Percentiles rank a stretch among this genome's conserved stretches.
Conservation (phyloP, 2,888 invertebrate genomes). For the Drosophila limbata region DNA sequence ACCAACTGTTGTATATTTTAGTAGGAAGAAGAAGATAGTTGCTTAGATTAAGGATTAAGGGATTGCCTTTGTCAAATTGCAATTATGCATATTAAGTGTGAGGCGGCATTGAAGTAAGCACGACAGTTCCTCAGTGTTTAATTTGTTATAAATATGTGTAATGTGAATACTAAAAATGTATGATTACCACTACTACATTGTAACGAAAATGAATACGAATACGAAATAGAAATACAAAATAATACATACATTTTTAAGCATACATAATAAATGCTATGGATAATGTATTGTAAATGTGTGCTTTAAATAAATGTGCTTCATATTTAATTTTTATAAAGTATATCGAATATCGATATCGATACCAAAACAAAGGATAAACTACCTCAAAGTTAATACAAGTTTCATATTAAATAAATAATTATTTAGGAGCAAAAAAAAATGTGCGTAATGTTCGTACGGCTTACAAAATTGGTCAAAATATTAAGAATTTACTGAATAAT, state of each 20-base stretch:
- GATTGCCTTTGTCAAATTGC: slow-evolving; percentile 62
- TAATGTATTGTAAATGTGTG: slow-evolving; percentile 80
- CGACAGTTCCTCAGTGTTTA: slow-evolving; percentile 82
- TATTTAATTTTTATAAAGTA: slow-evolving; percentile 54
- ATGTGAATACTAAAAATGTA: slow-evolving; percentile 46
- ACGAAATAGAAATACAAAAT: slow-evolving; percentile 20
- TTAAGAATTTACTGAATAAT: slow-evolving; percentile 28
- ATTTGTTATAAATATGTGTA: slow-evolving; percentile 54
- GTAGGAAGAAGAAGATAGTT: slow-evolving; percentile 31
- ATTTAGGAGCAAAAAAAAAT: slow-evolving; percentile 31
- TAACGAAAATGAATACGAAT: slow-evolving; percentile 35
- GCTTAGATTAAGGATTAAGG: slow-evolving; percentile 55
- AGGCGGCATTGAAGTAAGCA: slow-evolving; percentile 74
- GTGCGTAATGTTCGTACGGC: slow-evolving; percentile 16
- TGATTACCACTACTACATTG: slow-evolving; percentile 37
- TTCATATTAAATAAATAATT: slow-evolving; percentile 65
- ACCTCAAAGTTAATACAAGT: slow-evolving; percentile 73
- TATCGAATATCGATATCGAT: slow-evolving; percentile 19
- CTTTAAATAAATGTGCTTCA: slow-evolving; percentile 84
- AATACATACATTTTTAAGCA: slow-evolving; percentile 27
- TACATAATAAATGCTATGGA: slow-evolving; percentile 66
- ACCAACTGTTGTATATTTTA: slow-evolving; percentile 18
- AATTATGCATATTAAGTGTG: slow-evolving; percentile 41
- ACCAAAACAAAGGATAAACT: slow-evolving; percentile 70
- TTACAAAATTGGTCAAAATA: slow-evolving; percentile 27